Evolutionary conservation across 2,797 vertebrate genomes (phyloP), one percentile per base, ranked within the genome.

Genomic region (Chaunax sp.): DNA sequence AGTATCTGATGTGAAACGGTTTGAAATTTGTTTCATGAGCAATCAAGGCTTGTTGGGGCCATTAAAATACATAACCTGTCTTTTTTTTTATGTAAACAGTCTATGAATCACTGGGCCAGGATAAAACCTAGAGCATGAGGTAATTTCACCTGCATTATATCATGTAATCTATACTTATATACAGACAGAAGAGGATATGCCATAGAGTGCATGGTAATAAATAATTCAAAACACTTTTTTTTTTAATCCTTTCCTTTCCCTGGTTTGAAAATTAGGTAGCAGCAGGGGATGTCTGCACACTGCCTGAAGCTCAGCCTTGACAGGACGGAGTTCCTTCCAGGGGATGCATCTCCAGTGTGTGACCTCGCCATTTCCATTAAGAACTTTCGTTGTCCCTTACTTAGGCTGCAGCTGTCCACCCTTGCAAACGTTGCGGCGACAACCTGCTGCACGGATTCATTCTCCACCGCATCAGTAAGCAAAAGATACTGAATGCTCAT

Each of bases 21-120:
- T 60, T 46, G 28, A 6, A 5, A 30, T 51, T 12, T 74, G 45
- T 80, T 87, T 69, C 15, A 78, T 10, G 40, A 56, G 54, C 26
- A 44, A 66, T 81, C 40, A 37, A 65, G 62, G 38, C 50, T 14
- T 4, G 38, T 20, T 26, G 12, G 11, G 3, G 44, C 18, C 47
- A 47, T 58, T 52, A 51, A 57, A 64, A 37, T 46, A 55, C 41
- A 61, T 46, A 54, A 59, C 11, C 23, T 3, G 30, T 30, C 13
- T 16, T 15, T 8, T 64, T 70, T 45, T 35, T 13, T 51, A 52
- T 52, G 45, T 43, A 64, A 54, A 40, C 35, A 52, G 25, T 23
- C 22, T 12, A 50, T 83, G 7, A 56, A 67, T 82, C 70, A 62
- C 6, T 18, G 18, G 13, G 19, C 10, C 3, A 2, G n/a, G 18